These are phyloP conservation scores for Rhorus exstirpatorius DNA, from an alignment of 2,888 invertebrate genomes.

Conservation along the genomic window DNA sequence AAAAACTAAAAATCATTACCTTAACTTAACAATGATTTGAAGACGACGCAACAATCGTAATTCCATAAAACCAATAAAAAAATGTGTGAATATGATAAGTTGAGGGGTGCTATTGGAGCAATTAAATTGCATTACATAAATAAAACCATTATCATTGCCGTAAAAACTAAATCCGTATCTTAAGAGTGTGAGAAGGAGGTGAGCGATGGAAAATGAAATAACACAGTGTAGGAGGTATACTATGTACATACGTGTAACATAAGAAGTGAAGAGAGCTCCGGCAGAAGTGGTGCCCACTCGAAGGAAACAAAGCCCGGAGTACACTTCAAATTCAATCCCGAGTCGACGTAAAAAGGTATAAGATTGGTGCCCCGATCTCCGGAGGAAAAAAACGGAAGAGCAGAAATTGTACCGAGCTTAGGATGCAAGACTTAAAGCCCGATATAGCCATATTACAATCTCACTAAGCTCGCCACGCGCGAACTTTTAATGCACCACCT, in stretches of 20 bases:
- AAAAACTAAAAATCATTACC: too few relatives aligned
- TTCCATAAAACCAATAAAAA: neutral
- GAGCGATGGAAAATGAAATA: conserved; percentile 30
- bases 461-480: conserved; percentile 50
- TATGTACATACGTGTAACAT: conserved; percentile 48
- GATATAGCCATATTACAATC: conserved; percentile 30
- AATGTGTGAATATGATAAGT: neutral
- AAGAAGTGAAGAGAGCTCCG: conserved; percentile 32
- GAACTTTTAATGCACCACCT: conserved; percentile 60
- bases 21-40: too few relatives aligned
- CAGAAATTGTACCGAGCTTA: conserved; percentile 52
- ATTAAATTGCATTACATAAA: neutral
- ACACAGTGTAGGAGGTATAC: conserved; percentile 29
- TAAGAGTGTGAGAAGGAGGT: conserved; percentile 12
- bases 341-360: conserved; percentile 62
- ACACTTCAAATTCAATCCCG: conserved; percentile 67
- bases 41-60: too few relatives aligned
- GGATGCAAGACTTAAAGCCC: conserved; percentile 40
- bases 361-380: conserved; percentile 46
- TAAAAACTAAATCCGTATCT: neutral
- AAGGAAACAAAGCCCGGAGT: conserved; percentile 64
- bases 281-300: conserved; percentile 54
- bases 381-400: conserved; percentile 38
- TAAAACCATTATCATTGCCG: neutral
- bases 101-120: too few relatives aligned